Conservation (phyloP, 2,888 invertebrate species). For the Agrotis exclamationis region DNA sequence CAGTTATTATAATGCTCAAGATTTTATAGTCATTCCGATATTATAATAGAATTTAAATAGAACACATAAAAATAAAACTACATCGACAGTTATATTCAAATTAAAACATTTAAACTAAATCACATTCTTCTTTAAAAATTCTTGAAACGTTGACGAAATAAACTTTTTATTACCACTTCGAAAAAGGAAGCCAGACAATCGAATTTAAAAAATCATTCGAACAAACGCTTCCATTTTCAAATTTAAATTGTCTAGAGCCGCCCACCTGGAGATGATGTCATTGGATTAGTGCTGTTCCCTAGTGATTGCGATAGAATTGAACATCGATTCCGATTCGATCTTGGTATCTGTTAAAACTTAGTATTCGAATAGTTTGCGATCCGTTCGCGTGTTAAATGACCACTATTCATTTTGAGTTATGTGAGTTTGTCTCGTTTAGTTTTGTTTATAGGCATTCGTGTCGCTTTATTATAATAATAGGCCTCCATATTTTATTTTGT, state of each 20-base stretch:
- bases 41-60: constrained; percentile 29
- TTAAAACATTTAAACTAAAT: constrained; percentile 51
- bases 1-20: constrained; percentile 28
- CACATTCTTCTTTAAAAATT: constrained; percentile 31
- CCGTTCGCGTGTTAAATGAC: constrained; percentile 84
- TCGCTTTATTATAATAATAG: constrained; percentile 73
- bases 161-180: constrained; percentile 55
- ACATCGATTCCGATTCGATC: constrained; percentile 78
- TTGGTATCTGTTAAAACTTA: constrained; percentile 45
- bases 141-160: constrained; percentile 41
- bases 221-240: constrained; percentile 67
- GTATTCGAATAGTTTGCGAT: constrained; percentile 71
- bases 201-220: constrained; percentile 61
- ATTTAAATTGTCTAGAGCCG: constrained; percentile 71
- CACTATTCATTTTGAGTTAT: constrained; percentile 87
- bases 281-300: constrained; percentile 75
- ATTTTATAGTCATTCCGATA: constrained; percentile 23
- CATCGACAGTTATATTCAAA: constrained; percentile 40
- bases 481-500: constrained; percentile 74
- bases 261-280: constrained; percentile 77
- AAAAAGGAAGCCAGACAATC: constrained; percentile 66
- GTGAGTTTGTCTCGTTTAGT: constrained; percentile 84
- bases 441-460: constrained; percentile 86
- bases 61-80: constrained; percentile 28
- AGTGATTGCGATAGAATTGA: constrained; percentile 72